Base-by-base conservation (phyloP, 2,888 invertebrate genomes). In the Agrotis puta region DNA sequence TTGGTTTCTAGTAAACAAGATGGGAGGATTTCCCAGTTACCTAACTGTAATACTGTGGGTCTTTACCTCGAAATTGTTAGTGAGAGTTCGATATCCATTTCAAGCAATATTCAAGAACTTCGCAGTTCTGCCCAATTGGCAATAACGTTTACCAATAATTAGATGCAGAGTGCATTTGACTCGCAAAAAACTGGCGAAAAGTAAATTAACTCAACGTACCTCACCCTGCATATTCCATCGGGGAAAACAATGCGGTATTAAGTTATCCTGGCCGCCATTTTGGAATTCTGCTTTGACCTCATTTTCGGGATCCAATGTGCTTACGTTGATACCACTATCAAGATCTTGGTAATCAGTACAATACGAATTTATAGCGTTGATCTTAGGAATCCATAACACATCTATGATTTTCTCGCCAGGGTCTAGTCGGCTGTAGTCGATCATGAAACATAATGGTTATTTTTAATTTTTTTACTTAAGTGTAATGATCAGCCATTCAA, bases 201-300 rank as follows among this genome's bases (percentile, higher is more conserved):
- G 48, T 48, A 48, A 7, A 18, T n/a, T n/a, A n/a, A 48, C n/a
- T 2, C 18, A 47, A 18, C 47, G 6, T 18, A 47, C 47, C 18
- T 47, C 47, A 45, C 20, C 20, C 20, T 20, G 50, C 33, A 33
- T 20, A 57, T 39, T 20, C 14, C 22, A 22, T 22, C 14, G 14
- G 11, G n/a, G 22, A 48, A 39, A 33, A 22, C 22, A n/a, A 14
- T 14, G 7, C 20, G 6, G 20, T 51, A 20, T 43, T 20, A 6
- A n/a, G 16, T 13, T 67, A 20, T 18, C 18, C 20, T 66, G 27
- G 45, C 9, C 22, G 33, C 68, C 68, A 68, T 54, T 14, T 45
- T 68, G 68, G 2, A 54, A 54, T 33, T 54, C n/a, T 18, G 11
- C 24, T 47, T 47, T 70, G 56, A 54, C 70, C 39, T 39, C 2